Conservation (phyloP, 1,140 invertebrate species). For the Drosophila ambigua region DNA sequence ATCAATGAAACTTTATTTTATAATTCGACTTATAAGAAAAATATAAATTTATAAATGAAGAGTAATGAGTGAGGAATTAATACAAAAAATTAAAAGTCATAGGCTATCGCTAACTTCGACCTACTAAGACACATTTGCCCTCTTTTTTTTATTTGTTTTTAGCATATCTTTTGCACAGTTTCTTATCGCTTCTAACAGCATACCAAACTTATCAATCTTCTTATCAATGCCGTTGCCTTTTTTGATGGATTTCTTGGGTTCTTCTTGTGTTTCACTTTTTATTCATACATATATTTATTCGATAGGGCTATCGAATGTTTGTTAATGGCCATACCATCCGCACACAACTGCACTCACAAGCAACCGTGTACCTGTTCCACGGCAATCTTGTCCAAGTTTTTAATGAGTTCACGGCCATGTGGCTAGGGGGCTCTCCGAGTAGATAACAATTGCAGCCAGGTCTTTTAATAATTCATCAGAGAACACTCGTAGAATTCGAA, state of each 20-base stretch:
- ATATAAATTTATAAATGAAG: not conserved
- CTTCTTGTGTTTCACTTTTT: conserved; percentile 16
- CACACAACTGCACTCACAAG: not conserved
- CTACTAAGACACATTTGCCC: no score
- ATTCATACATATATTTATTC: not conserved
- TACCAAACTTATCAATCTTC: conserved; percentile 51
- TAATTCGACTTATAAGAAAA: not conserved
- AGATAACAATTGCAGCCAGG: conserved; percentile 39
- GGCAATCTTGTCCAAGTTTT: conserved; percentile 3
- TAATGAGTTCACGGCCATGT: conserved; percentile 66
- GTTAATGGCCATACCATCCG: conserved; percentile 25
- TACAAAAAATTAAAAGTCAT: not conserved
- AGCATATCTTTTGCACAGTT: conserved; percentile 51
- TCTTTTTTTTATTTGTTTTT: not conserved
- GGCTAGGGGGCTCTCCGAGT: conserved; percentile 1
- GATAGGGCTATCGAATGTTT: conserved; percentile 54
- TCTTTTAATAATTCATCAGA: conserved; percentile 41
- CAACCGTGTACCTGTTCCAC: conserved; percentile 6
- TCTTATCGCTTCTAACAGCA: conserved; percentile 33
- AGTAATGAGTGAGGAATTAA: no score
- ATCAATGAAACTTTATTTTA: no score
- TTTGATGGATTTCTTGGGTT: conserved; percentile 63
- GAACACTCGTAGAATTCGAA: conserved; percentile 40
- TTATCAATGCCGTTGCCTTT: conserved; percentile 31
- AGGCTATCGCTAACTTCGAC: no score